Evolutionary conservation across 2,113 vertebrate species (phyloP), one percentile per base, ranked within the genome.

Genomic region (Monopterus albus): DNA sequence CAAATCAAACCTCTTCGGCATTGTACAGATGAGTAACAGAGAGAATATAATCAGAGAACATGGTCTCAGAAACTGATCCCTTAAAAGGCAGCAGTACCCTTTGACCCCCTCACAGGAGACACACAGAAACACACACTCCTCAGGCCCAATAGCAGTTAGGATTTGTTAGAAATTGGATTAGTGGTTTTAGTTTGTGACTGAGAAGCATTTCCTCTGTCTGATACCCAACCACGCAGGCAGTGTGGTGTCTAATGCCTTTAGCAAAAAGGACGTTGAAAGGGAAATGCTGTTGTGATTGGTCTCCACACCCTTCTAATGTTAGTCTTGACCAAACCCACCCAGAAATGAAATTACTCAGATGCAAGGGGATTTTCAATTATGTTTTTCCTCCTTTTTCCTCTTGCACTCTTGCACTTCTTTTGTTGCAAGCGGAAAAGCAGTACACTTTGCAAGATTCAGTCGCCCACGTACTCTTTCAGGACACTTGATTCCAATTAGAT

Each of bases 401-500:
- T 60, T 76, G 38, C 49, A 57, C 62, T 57, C 38, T 60, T 59
- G 39, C 53, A 42, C 50, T 62, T 69, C 61, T 73, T 81, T 72
- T 88, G n/a, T 76, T 81, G 77, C 65, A 72, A 86, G 63, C 86
- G 88, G 85, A 91, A 92, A 92, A 90, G 85, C 83, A 92, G 90
- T 84, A 84, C 71, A 58, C 83, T 87, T 82, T 82, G 83, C 43
- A 81, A 90, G 92, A 92, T 93, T 77, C 73, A 64, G 85, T 89
- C 89, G 74, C 91, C 93, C 89, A 91, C 90, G 67, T 86, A 86
- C 76, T 57, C 67, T 85, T 82, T 89, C 87, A 88, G 84, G 90
- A 92, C 88, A 92, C 90, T 94, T 92, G 90, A 94, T 92, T 93
- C 90, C 90, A 93, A 92, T 93, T 92, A 93, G 90, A 91, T 90